phyloP scores from a whole-genome alignment of 2,797 vertebrate species.

The Somateria mollissima region DNA sequence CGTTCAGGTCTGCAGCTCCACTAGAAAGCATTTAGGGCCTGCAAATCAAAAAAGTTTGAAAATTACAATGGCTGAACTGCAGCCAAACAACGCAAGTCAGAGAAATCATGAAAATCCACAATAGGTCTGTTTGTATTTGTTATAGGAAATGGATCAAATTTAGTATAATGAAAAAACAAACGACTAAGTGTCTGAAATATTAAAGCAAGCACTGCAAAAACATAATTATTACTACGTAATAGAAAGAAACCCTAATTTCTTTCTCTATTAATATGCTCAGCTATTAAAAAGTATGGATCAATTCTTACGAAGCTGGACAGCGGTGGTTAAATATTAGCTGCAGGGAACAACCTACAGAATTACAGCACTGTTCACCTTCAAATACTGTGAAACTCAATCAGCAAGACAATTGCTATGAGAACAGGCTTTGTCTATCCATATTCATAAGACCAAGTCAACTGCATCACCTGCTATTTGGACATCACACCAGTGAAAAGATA shows the following conservation, averaged over 20 bases:
- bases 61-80: not conserved
- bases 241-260: not conserved
- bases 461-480: not conserved
- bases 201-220: not conserved
- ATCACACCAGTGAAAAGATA: not conserved
- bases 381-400: fast-evolving
- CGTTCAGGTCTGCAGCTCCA: not conserved
- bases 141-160: not conserved
- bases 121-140: not conserved
- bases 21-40: not conserved
- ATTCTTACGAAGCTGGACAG: not conserved
- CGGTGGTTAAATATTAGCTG: not conserved
- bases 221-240: fast-evolving
- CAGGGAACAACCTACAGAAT: not conserved
- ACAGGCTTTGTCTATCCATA: not conserved
- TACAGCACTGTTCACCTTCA: not conserved
- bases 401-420: not conserved
- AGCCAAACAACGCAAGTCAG: not conserved
- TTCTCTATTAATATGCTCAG: not conserved
- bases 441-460: not conserved
- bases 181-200: not conserved
- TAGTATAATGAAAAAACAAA: not conserved
- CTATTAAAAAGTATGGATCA: not conserved
- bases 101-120: not conserved
- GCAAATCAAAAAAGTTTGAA: not conserved